Evolutionary conservation across 2,888 invertebrate species (phyloP).

Genomic region (Rutpela maculata): DNA sequence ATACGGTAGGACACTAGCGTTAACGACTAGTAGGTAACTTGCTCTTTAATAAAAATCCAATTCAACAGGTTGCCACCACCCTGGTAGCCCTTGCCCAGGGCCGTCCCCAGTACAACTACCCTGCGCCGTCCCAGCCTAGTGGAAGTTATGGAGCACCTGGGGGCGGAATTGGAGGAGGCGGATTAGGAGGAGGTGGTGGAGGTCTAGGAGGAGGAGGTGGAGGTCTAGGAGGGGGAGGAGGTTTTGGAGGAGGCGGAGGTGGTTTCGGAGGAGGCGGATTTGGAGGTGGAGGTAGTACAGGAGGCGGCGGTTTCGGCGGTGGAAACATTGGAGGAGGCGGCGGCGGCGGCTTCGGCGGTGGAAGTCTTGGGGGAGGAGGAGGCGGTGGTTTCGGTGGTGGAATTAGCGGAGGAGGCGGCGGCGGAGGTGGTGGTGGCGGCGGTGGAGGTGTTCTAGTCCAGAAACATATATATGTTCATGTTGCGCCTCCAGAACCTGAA

Average conservation of each 20-base stretch:
- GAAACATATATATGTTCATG: conserved; percentile 92
- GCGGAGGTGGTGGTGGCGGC: conserved; percentile 65
- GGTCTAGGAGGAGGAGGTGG: conserved; percentile 48
- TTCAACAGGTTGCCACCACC: conserved; percentile 63
- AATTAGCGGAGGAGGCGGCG: too few relatives aligned
- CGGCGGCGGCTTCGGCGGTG: conserved; percentile 69
- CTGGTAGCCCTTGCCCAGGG: conserved; percentile 77
- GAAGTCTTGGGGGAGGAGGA: conserved; percentile 75
- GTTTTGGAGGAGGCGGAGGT: conserved; percentile 52
- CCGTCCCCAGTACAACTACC: conserved; percentile 79
- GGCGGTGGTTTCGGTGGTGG: too few relatives aligned
- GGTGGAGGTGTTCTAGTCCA: conserved; percentile 80
- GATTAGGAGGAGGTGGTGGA: conserved; percentile 53
- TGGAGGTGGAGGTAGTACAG: conserved; percentile 18
- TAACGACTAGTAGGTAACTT: not conserved
- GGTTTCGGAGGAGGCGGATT: conserved; percentile 65
- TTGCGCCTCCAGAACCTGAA: conserved; percentile 88
- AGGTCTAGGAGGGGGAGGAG: conserved; percentile 48
- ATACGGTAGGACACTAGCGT: not conserved
- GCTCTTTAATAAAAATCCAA: conserved; percentile 10
- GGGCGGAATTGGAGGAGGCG: conserved; percentile 69
- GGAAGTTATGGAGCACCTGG: conserved; percentile 74
- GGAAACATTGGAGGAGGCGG: conserved; percentile 73
- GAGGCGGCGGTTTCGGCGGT: conserved; percentile 69
- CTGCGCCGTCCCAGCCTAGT: conserved; percentile 71